These are phyloP conservation scores for Myotis davidii DNA, from an alignment of 2,113 vertebrate genomes.

Conservation along the genomic window DNA sequence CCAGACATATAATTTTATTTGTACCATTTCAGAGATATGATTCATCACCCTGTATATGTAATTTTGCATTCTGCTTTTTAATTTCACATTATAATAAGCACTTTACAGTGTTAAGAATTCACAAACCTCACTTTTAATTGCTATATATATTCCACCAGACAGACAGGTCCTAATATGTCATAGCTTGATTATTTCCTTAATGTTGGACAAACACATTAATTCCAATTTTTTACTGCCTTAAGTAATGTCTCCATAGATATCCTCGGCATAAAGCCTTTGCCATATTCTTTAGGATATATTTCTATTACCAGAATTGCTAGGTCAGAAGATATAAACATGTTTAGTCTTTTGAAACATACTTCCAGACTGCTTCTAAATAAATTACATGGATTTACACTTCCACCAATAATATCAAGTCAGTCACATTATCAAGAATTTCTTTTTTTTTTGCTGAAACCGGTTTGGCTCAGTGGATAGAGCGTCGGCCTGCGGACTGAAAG, in stretches of 20 bases:
- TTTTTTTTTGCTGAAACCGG: background rate
- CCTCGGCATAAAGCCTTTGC: background rate
- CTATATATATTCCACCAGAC: constrained; percentile 14
- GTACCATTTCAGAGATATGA: constrained; percentile 31
- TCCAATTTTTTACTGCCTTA: constrained; percentile 31
- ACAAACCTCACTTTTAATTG: constrained; percentile 42
- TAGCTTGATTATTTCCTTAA: constrained; percentile 38
- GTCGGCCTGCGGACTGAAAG: too few species aligned
- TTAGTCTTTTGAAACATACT: background rate
- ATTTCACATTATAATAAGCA: constrained; percentile 52
- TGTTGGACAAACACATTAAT: constrained; percentile 23
- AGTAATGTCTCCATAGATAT: constrained; percentile 27
- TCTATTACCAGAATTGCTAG: constrained; percentile 24
- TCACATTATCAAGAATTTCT: background rate
- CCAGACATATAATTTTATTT: constrained; percentile 45
- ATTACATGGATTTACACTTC: background rate
- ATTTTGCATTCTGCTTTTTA: constrained; percentile 41
- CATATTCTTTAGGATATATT: background rate
- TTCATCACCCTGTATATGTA: background rate
- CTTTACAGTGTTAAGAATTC: constrained; percentile 44
- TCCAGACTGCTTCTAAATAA: constrained; percentile 32
- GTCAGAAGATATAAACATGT: constrained; percentile 27
- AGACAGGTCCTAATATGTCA: background rate
- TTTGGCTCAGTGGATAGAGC: too few species aligned
- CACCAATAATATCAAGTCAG: background rate